Evolutionary conservation across 2,888 invertebrate species (phyloP).

Genomic region (Agrotis puta): DNA sequence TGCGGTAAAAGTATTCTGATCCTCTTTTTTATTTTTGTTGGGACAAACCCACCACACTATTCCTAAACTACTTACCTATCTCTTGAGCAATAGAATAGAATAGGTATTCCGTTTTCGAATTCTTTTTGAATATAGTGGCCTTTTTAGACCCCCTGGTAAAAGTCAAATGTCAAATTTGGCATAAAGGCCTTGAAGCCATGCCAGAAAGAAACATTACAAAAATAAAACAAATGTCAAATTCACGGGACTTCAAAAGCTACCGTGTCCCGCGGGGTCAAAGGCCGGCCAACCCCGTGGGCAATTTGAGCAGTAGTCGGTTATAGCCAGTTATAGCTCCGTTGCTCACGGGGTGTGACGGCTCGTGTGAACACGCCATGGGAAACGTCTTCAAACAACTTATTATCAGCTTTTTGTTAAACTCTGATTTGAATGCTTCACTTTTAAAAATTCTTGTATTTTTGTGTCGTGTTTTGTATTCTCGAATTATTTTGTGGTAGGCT

Average conservation of each 20-base stretch:
- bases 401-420: conserved; percentile 64
- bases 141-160: too few species aligned
- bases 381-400: conserved; percentile 72
- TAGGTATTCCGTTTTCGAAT: too few species aligned
- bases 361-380: conserved; percentile 88
- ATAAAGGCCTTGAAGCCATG: too few species aligned
- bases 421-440: conserved; percentile 41
- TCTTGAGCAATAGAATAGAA: too few species aligned
- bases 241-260: neutral
- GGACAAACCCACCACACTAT: too few species aligned
- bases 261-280: conserved; percentile 76
- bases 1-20: too few species aligned
- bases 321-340: conserved; percentile 61
- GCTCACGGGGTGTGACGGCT: conserved; percentile 85
- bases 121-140: too few species aligned
- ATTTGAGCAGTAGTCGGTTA: conserved; percentile 69
- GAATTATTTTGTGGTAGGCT: conserved; percentile 12
- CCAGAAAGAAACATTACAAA: too few species aligned
- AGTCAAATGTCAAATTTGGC: too few species aligned
- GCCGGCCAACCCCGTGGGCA: conserved; percentile 74
- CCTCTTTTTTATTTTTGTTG: too few species aligned
- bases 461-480: conserved; percentile 5
- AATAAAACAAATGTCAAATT: conserved; percentile 1
- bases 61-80: too few species aligned
- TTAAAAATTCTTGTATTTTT: conserved; percentile 13